Evolutionary conservation across 2,113 vertebrate genomes (phyloP), one percentile per base, ranked within the genome.

Genomic region (Indicator indicator): DNA sequence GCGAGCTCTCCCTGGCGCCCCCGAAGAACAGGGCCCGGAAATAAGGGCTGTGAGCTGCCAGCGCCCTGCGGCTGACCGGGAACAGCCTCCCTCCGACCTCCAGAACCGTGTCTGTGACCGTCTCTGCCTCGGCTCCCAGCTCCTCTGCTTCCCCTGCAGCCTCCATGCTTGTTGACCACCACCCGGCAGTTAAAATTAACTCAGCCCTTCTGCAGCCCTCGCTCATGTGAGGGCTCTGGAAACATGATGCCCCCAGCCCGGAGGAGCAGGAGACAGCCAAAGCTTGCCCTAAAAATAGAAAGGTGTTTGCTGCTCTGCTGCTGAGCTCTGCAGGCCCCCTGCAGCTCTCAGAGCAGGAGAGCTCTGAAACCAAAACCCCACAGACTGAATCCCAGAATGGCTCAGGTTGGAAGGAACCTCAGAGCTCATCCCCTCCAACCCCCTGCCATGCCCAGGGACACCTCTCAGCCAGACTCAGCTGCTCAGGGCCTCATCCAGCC

Each of bases 1-100:
- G 96, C 12, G 56, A 92, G 94, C 98, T 98, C 91, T 99, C 99
- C 60, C 95, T 88, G 6, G 98, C 96, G 14, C 98, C 96, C 9
- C 98, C 98, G 65, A 98, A 99, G 92, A 99, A 99, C 95, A 99
- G 97, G 75, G 98, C 98, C 90, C 97, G 95, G 46, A 99, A 99
- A 64, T 99, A 99, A 2, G 96, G 97, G 73, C 98, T 99, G 86
- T 98, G 97, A 5, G 85, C 23, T 4, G 99, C 97, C 40, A 99
- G 97, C 1, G 19, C 78, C 42, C 94, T 91, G 14, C 98, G 98
- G 93, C 98, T 98, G 74, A 99, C 98, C 62, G 97, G 97, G 60
- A 99, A 99, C 21, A 80, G 92, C 68, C 97, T 98, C 46, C 92
- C 94, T 42, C 98, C 98, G 5, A 99, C 97, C 38, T 96, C 96